These are phyloP conservation scores for Pterocles orientalis DNA, from an alignment of 2,113 vertebrate genomes.

Conservation along the genomic window DNA sequence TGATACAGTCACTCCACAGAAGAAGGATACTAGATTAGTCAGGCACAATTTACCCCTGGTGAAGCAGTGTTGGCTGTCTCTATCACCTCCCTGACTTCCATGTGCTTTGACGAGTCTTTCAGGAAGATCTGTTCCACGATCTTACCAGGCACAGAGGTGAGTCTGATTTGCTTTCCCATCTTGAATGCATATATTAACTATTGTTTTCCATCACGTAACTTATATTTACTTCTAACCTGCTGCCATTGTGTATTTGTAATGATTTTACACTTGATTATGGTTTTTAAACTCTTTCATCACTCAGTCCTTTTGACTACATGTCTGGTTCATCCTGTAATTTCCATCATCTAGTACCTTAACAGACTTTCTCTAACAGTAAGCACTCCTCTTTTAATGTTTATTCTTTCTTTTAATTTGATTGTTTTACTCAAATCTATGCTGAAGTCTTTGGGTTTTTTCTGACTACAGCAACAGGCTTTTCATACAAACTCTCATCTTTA, in stretches of 20 bases:
- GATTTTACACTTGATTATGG: not conserved
- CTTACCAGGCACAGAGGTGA: not conserved
- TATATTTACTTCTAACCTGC: not conserved
- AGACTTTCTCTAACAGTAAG: not conserved
- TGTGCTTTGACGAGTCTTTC: no score
- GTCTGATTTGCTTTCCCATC: not conserved
- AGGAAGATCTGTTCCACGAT: no score
- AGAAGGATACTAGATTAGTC: no score
- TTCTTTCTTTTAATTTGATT: not conserved
- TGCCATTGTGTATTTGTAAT: not conserved
- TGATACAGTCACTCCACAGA: no score
- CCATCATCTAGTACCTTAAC: not conserved
- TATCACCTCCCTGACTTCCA: no score
- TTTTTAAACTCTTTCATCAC: not conserved
- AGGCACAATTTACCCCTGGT: no score
- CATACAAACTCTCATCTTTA: not conserved
- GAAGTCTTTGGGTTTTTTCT: not conserved
- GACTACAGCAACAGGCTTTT: not conserved
- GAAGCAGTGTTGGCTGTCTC: no score
- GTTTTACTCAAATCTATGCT: not conserved
- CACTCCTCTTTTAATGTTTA: not conserved
- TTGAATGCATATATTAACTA: not conserved
- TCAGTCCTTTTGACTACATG: not conserved
- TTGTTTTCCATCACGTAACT: not conserved
- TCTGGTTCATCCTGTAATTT: not conserved